Evolutionary conservation across 2,113 vertebrate species (phyloP).

Genomic region (Lamprologus ornatipinnis): DNA sequence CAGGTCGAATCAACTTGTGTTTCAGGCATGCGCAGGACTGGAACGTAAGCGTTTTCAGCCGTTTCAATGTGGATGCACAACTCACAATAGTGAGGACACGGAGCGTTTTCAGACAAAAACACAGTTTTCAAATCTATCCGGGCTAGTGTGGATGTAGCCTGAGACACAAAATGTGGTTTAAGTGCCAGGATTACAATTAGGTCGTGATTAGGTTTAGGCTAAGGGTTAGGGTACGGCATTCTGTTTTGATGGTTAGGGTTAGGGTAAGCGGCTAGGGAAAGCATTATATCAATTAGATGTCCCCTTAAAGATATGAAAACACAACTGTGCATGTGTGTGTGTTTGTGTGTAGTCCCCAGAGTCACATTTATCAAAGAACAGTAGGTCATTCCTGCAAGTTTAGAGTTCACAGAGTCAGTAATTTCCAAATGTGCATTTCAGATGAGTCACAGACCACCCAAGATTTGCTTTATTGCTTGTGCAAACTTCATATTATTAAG

Average conservation of each 20-base stretch:
- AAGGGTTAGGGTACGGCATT: background rate
- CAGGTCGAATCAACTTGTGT: fast-evolving
- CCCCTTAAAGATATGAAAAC: background rate
- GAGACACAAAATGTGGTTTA: background rate
- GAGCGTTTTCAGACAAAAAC: background rate
- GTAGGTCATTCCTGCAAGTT: background rate
- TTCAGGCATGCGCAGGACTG: background rate
- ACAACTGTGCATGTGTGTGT: fast-evolving
- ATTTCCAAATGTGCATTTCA: background rate
- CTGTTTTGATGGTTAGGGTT: background rate
- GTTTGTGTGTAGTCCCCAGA: background rate
- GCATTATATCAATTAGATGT: background rate
- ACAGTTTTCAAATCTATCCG: background rate
- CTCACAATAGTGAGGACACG: fast-evolving
- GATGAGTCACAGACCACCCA: background rate
- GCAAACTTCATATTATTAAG: background rate
- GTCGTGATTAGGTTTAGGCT: background rate
- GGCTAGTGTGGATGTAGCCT: background rate
- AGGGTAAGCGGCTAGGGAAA: fast-evolving
- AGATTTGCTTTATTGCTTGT: background rate
- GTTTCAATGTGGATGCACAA: background rate
- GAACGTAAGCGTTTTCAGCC: background rate
- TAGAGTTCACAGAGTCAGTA: background rate
- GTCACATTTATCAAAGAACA: background rate
- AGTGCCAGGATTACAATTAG: background rate